Conservation (phyloP, 2,113 vertebrate species). For the Melanotaenia duboulayi region DNA sequence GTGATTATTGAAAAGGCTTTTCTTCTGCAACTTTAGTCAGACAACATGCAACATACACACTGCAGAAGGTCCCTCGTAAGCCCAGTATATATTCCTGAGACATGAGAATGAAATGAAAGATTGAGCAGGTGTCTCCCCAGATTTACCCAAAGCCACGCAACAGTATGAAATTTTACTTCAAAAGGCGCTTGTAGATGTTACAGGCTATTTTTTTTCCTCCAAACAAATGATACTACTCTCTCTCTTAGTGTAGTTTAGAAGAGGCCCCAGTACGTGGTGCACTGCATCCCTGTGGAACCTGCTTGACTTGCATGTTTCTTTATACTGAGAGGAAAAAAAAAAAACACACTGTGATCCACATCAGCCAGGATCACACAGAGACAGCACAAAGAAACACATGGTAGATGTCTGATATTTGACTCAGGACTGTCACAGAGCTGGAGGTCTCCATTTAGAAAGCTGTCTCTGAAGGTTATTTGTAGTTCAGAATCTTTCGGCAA, state of each 20-base stretch:
- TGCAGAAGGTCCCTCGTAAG: slow-evolving; percentile 3
- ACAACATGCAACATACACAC: neutral
- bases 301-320: slow-evolving; percentile 33
- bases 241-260: slow-evolving; percentile 15
- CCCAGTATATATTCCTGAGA: slow-evolving; percentile 10
- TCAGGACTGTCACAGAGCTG: slow-evolving; percentile 42
- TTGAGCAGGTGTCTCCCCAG: slow-evolving; percentile 19
- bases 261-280: slow-evolving; percentile 17
- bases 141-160: slow-evolving; percentile 44
- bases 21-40: neutral
- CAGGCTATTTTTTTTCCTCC: slow-evolving; percentile 58
- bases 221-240: slow-evolving; percentile 34
- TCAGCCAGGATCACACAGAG: slow-evolving; percentile 55
- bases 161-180: slow-evolving; percentile 46
- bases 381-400: slow-evolving; percentile 11
- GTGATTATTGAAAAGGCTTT: slow-evolving; percentile 4
- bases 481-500: slow-evolving; percentile 18
- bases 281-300: slow-evolving; percentile 16
- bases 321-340: slow-evolving; percentile 19
- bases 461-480: slow-evolving; percentile 33
- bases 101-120: slow-evolving; percentile 6
- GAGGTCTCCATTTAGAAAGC: slow-evolving; percentile 53
- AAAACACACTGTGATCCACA: slow-evolving; percentile 60
- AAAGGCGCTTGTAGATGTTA: slow-evolving; percentile 40
- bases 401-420: slow-evolving; percentile 34